A percentile compares a stretch with the other conserved stretches of the same genome.
Evolutionary conservation across 2,888 invertebrate species (phyloP).

Genomic region (Sclerodermus sp.): DNA sequence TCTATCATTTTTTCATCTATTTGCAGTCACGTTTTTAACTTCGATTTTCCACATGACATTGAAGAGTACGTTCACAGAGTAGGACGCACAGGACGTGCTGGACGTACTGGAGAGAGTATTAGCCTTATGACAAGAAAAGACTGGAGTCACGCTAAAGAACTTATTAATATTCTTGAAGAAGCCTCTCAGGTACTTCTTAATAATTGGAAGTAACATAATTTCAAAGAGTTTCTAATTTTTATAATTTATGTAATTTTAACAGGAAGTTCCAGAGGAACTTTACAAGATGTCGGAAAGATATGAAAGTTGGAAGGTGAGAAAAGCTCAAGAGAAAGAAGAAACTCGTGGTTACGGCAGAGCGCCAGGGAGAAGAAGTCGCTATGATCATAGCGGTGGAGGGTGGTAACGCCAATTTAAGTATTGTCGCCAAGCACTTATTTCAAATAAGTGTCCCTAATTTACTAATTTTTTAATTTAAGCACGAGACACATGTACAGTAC

Average conservation of each 20-base stretch:
- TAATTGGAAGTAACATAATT: neutral
- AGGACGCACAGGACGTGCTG: slow-evolving; percentile 94
- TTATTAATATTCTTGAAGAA: slow-evolving; percentile 85
- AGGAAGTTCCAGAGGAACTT: slow-evolving; percentile 78
- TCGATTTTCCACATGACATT: slow-evolving; percentile 90
- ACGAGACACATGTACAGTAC: too few species aligned
- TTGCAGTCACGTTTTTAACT: slow-evolving; percentile 81
- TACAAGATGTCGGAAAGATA: slow-evolving; percentile 76
- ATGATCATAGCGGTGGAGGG: slow-evolving; percentile 17
- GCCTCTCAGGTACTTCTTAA: slow-evolving; percentile 66
- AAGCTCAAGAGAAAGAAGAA: slow-evolving; percentile 61
- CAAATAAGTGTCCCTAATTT: too few species aligned
- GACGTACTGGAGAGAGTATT: slow-evolving; percentile 79
- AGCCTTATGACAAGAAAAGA: slow-evolving; percentile 80
- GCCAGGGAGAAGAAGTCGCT: slow-evolving; percentile 21
- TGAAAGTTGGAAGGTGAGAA: slow-evolving; percentile 68
- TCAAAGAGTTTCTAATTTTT: neutral
- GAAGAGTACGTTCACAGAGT: slow-evolving; percentile 96
- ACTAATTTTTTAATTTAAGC: too few species aligned
- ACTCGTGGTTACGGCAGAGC: slow-evolving; percentile 36
- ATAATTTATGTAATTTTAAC: slow-evolving; percentile 5
- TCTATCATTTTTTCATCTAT: too few species aligned
- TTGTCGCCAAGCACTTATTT: too few species aligned
- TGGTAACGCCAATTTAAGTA: slow-evolving; percentile 5
- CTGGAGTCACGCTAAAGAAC: slow-evolving; percentile 78